Conservation (phyloP, 2,888 invertebrate genomes). For the Eucera pruinosa region DNA sequence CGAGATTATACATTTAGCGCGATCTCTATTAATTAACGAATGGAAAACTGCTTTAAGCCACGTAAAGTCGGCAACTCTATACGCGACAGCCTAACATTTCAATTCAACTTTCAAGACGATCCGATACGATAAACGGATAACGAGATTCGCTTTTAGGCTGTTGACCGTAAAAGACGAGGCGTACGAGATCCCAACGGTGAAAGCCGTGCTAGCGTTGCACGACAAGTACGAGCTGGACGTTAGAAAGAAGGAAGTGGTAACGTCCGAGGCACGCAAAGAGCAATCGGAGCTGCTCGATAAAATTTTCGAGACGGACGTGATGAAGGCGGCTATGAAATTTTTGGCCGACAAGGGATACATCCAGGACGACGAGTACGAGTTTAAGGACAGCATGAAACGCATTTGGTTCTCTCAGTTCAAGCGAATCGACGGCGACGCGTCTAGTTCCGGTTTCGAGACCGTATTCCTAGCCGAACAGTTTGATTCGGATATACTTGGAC, state of each 20-base stretch:
- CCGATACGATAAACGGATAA: no score
- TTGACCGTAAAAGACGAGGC: conserved; percentile 88
- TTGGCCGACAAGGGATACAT: conserved; percentile 86
- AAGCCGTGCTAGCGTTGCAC: conserved; percentile 88
- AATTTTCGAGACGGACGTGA: conserved; percentile 90
- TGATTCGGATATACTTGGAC: conserved; percentile 89
- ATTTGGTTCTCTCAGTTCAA: conserved; percentile 94
- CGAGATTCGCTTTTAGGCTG: no score
- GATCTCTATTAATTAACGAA: no score
- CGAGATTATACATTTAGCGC: no score
- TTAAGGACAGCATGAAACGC: conserved; percentile 89
- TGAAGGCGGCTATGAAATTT: conserved; percentile 90
- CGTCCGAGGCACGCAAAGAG: conserved; percentile 90
- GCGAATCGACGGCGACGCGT: conserved; percentile 90
- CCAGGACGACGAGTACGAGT: conserved; percentile 85
- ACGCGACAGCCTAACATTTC: no score
- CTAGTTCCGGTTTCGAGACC: conserved; percentile 97
- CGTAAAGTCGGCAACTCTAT: no score
- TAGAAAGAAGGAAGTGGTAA: conserved; percentile 90
- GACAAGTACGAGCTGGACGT: conserved; percentile 94
- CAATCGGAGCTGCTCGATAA: conserved; percentile 92
- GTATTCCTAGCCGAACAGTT: conserved; percentile 93
- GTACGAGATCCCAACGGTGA: conserved; percentile 90
- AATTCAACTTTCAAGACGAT: no score
- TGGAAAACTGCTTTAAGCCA: no score